phyloP scores from a whole-genome alignment of 2,888 invertebrate genomes.

The Clepsis dumicolana region DNA sequence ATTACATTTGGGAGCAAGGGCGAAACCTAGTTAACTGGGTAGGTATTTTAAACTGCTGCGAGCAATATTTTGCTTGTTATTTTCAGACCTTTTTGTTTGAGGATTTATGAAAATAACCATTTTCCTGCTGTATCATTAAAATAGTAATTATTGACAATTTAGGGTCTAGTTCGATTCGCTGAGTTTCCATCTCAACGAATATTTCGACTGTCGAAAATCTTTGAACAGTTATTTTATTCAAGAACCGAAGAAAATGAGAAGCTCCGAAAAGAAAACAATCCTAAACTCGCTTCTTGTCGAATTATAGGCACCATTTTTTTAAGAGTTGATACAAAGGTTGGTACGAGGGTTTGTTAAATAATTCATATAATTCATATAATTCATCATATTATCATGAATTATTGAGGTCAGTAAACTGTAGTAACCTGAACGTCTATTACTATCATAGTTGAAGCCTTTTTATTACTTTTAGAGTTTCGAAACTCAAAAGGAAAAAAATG shows the following conservation, averaged over 20 bases:
- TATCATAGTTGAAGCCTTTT: too few relatives aligned
- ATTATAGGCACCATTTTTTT: not conserved
- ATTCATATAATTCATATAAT: not conserved
- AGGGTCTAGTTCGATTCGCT: not conserved
- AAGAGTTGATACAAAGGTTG: not conserved
- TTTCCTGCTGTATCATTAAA: not conserved
- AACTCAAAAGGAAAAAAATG: too few relatives aligned
- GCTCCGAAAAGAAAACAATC: not conserved
- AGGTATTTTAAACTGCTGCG: not conserved
- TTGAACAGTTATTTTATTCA: not conserved
- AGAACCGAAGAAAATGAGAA: not conserved
- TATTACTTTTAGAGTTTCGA: too few relatives aligned
- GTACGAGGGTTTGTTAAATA: not conserved
- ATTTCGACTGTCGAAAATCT: not conserved
- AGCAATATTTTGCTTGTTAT: slow-evolving; percentile 2
- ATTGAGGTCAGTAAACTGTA: too few relatives aligned
- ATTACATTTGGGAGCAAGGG: not conserved
- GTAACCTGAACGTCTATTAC: too few relatives aligned
- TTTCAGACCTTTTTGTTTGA: not conserved
- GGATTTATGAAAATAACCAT: not conserved
- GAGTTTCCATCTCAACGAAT: slow-evolving; percentile 14
- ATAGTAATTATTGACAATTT: slow-evolving; percentile 11
- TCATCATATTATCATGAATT: too few relatives aligned
- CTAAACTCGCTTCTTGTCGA: not conserved
- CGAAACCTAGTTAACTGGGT: slow-evolving; percentile 3